phyloP scores from a whole-genome alignment of 2,797 vertebrate species.

The Galagoides demidoff region DNA sequence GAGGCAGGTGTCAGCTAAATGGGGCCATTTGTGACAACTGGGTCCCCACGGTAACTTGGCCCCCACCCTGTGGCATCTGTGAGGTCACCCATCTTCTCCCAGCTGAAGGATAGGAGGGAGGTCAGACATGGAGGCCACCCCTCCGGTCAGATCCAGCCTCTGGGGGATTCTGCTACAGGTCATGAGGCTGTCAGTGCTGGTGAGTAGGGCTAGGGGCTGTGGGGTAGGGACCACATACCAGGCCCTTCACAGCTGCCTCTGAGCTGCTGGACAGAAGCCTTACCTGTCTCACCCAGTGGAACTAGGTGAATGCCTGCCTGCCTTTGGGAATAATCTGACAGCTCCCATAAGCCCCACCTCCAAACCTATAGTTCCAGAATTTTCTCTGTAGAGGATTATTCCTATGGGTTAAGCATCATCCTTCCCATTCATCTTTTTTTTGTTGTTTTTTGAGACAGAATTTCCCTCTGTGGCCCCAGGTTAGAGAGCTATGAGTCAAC shows the following conservation, averaged over 20 bases:
- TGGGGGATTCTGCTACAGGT: constrained; percentile 6
- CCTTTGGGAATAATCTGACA: not conserved
- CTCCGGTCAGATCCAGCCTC: not conserved
- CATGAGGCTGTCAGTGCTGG: constrained; percentile 46
- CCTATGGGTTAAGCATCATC: too few species aligned
- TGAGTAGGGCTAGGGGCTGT: not conserved
- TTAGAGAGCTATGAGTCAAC: too few species aligned
- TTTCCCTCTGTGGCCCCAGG: too few species aligned
- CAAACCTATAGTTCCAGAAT: not conserved
- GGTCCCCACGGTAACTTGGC: constrained; percentile 54
- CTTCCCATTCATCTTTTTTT: not conserved
- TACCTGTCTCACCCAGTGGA: not conserved
- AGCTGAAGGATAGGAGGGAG: not conserved
- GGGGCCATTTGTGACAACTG: not conserved
- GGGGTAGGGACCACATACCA: not conserved
- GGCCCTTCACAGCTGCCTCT: not conserved
- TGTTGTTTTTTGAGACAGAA: too few species aligned
- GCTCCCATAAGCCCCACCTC: not conserved
- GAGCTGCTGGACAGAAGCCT: not conserved
- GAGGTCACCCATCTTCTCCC: constrained; percentile 62
- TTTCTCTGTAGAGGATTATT: not conserved
- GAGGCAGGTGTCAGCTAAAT: not conserved
- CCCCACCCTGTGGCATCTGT: constrained; percentile 51
- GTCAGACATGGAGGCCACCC: constrained; percentile 19
- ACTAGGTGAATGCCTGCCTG: not conserved